A percentile compares a stretch with the other conserved stretches of the same genome.
These are phyloP conservation scores for Sciurus vulgaris DNA, from an alignment of 2,797 vertebrate species.

Conservation along the genomic window DNA sequence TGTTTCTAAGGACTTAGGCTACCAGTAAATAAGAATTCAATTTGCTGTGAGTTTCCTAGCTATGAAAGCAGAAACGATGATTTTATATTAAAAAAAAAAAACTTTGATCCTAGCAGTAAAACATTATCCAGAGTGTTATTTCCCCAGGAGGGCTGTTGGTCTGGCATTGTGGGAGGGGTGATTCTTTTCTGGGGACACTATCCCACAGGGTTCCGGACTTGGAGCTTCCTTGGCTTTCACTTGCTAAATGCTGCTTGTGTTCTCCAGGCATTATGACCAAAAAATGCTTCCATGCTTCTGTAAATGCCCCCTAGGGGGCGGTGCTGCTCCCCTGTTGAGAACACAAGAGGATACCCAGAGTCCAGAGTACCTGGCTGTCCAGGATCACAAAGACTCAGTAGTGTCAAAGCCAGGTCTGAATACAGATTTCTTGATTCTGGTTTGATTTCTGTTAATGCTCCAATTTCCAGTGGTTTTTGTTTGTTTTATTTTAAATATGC, in stretches of 20 bases:
- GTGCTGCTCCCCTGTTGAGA: background rate
- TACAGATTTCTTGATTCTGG: background rate
- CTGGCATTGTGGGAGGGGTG: background rate
- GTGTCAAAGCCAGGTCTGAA: background rate
- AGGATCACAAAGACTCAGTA: background rate
- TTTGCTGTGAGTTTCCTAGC: slow-evolving; percentile 1
- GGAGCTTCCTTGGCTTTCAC: background rate
- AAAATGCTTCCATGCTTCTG: background rate
- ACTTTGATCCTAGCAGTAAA: background rate
- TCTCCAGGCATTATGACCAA: background rate
- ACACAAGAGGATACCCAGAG: background rate
- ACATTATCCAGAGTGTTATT: background rate
- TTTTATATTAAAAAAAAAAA: background rate
- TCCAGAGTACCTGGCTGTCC: background rate
- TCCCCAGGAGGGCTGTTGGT: background rate
- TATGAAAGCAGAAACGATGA: slow-evolving; percentile 27
- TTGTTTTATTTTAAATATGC: background rate
- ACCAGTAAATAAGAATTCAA: background rate
- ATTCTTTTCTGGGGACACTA: background rate
- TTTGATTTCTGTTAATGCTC: slow-evolving; percentile 46
- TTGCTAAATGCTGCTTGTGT: background rate
- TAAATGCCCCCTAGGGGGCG: background rate
- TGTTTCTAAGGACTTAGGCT: background rate
- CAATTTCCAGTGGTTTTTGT: background rate
- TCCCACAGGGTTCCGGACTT: background rate